A percentile compares a stretch with the other conserved stretches of the same genome.
phyloP scores from a whole-genome alignment of 1,140 invertebrate genomes.

The Drosophila sturtevanti region DNA sequence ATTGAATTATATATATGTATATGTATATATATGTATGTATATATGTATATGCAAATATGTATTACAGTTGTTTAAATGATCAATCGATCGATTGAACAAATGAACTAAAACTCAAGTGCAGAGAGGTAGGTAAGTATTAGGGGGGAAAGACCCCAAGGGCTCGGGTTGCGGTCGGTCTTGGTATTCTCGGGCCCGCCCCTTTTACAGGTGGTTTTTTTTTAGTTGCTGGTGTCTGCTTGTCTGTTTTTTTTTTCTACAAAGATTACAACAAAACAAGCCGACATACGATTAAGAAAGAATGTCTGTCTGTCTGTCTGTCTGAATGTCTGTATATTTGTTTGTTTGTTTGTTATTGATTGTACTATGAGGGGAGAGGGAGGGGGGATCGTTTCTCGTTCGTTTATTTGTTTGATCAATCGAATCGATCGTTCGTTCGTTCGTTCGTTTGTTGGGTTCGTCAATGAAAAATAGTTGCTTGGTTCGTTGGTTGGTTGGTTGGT shows the following conservation, averaged over 20 bases:
- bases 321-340: neutral
- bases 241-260: neutral
- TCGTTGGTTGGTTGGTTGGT: constrained; percentile 7
- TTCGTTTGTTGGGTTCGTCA: constrained; percentile 34
- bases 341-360: constrained; percentile 5
- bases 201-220: neutral
- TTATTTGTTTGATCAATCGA: neutral
- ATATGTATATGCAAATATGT: no score
- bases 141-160: constrained; percentile 2
- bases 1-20: no score
- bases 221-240: neutral
- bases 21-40: no score
- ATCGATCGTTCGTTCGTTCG: neutral
- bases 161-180: no score
- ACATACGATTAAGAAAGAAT: neutral
- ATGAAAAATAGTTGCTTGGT: constrained; percentile 48
- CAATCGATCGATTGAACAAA: no score
- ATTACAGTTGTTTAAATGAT: no score
- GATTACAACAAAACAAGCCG: neutral
- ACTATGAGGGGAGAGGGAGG: no score
- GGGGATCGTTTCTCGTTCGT: neutral
- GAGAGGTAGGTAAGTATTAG: neutral
- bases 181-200: neutral
- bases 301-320: neutral
- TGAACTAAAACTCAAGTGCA: neutral